Conservation (phyloP, 1,140 invertebrate species). For the Heterodera schachtii region DNA sequence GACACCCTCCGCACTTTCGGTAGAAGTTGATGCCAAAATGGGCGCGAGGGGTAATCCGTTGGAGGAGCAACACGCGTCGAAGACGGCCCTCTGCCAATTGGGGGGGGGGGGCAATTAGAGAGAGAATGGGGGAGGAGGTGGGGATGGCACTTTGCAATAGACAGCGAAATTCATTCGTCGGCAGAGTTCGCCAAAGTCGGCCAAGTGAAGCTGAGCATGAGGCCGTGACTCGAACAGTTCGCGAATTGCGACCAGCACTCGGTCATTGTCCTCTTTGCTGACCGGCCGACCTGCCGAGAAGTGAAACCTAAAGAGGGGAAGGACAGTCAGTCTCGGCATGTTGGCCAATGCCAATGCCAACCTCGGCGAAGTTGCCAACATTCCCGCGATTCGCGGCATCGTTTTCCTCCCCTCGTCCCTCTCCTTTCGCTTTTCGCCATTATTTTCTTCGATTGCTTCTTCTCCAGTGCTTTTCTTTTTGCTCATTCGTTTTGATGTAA, state of each 20-base stretch:
- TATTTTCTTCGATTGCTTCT: not conserved
- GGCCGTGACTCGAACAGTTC: constrained; percentile 28
- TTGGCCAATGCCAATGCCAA: constrained; percentile 15
- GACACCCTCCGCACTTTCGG: not conserved
- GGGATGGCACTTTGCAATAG: constrained; percentile 36
- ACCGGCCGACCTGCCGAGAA: constrained; percentile 46
- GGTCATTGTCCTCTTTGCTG: constrained; percentile 45
- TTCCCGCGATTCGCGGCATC: not conserved
- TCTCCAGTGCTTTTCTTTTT: not conserved
- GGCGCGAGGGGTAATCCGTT: constrained; percentile 25
- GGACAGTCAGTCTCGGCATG: not conserved
- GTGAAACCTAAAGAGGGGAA: constrained; percentile 45
- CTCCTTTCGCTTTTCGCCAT: constrained; percentile 5
- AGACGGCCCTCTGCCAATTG: constrained; percentile 33
- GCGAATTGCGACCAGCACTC: constrained; percentile 27
- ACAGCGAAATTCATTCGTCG: constrained; percentile 41
- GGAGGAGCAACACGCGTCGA: constrained; percentile 50
- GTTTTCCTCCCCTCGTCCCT: not conserved
- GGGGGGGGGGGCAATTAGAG: too few relatives aligned
- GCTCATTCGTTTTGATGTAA: not conserved
- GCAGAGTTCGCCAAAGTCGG: constrained; percentile 48
- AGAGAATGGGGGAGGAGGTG: not conserved
- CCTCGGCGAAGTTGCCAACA: not conserved
- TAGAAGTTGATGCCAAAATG: constrained; percentile 2
- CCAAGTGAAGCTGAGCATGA: constrained; percentile 22